phyloP scores from a whole-genome alignment of 2,113 vertebrate genomes.

The Oxygymnocypris stewartii region DNA sequence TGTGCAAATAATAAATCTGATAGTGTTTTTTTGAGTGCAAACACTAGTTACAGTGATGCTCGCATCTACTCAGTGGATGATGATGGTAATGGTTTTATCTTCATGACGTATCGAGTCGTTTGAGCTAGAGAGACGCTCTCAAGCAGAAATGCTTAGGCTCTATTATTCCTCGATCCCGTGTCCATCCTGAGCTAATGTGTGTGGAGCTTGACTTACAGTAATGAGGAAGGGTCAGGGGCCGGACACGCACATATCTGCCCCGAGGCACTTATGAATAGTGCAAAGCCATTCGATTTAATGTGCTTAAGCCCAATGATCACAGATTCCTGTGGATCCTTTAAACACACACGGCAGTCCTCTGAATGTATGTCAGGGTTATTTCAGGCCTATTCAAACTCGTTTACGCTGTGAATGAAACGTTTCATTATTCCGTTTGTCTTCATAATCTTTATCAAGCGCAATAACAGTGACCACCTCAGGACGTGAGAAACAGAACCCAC shows the following conservation, averaged over 20 bases:
- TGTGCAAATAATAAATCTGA: neutral
- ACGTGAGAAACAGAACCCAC: neutral
- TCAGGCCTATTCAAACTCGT: neutral
- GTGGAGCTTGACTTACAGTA: neutral
- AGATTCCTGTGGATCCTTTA: neutral
- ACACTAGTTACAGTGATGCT: neutral
- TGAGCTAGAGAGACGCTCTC: neutral
- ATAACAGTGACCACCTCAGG: too few species aligned
- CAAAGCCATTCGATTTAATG: slow-evolving; percentile 31
- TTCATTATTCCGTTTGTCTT: neutral
- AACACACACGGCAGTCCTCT: neutral
- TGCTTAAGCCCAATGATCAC: slow-evolving; percentile 6
- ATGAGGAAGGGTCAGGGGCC: slow-evolving; percentile 26
- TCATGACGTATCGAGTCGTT: neutral
- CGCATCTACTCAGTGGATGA: neutral
- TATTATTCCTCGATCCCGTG: neutral
- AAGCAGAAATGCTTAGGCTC: slow-evolving; percentile 8
- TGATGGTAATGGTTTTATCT: neutral
- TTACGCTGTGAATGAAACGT: neutral
- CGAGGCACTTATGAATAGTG: slow-evolving; percentile 4
- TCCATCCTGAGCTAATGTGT: slow-evolving; percentile 28
- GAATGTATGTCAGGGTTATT: neutral
- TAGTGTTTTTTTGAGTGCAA: neutral
- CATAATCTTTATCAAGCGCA: neutral
- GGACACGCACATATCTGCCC: neutral